phyloP scores from a whole-genome alignment of 1,140 invertebrate genomes.

The Drosophila mojavensis region DNA sequence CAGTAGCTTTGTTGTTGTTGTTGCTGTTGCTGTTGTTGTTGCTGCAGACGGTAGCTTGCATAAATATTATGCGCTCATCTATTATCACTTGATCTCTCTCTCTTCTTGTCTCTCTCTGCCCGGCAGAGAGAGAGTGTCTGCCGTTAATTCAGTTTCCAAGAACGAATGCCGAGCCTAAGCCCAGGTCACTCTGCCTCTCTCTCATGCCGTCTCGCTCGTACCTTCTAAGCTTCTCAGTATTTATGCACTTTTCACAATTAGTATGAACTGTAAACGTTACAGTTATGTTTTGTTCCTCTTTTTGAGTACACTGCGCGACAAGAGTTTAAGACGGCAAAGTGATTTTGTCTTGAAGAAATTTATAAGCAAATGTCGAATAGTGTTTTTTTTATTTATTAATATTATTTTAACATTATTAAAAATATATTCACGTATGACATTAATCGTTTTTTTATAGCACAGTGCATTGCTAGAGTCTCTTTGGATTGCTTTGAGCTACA shows the following conservation, averaged over 20 bases:
- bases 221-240: slow-evolving; percentile 36
- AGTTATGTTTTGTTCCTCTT: background rate
- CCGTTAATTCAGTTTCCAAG: slow-evolving; percentile 55
- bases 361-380: background rate
- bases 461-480: slow-evolving; percentile 25
- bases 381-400: background rate
- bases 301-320: slow-evolving; percentile 1
- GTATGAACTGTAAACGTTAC: slow-evolving; percentile 8
- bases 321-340: background rate
- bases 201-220: background rate
- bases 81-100: slow-evolving; percentile 67
- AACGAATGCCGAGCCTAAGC: slow-evolving; percentile 2
- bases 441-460: background rate
- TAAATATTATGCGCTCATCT: slow-evolving; percentile 66
- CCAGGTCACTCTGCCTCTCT: no score
- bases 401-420: background rate
- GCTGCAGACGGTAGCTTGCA: slow-evolving; percentile 27
- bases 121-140: no score
- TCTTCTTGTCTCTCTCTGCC: slow-evolving; percentile 36
- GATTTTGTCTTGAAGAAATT: background rate
- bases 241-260: slow-evolving; percentile 40
- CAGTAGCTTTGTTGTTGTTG: slow-evolving; percentile 21
- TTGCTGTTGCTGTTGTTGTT: slow-evolving; percentile 5
- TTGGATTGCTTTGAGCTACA: slow-evolving; percentile 23
- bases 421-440: no score